Evolutionary conservation across 2,113 vertebrate species (phyloP), one percentile per base, ranked within the genome.

Genomic region (Corythornis vintsioides): DNA sequence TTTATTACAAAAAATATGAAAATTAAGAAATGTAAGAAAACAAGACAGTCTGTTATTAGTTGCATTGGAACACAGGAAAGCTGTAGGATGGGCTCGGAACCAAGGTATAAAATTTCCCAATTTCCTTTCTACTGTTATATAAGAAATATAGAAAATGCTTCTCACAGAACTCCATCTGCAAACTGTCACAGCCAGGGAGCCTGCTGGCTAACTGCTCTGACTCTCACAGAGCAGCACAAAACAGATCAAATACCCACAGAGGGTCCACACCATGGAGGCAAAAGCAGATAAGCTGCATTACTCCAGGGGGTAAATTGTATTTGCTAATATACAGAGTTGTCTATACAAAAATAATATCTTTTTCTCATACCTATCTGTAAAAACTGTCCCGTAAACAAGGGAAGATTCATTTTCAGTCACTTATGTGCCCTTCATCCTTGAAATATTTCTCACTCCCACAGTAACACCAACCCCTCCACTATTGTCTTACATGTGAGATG

Each of bases 381-480:
- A 87, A 72, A 45, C 13, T 72, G 17, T 57, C 35, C 40, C 26
- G 19, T 24, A 4, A 87, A 82, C 45, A 45, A 84, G 11, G 3
- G 29, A 91, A 91, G 48, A 65, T 42, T 48, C 35, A 28, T 61
- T 45, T 92, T 91, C 3, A 7, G 26, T 35, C 35, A 33, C 0
- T 61, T 53, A 10, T 25, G 6, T 2, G 19, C 50, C 71, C 48
- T 69, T 81, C n/a, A 65, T 42, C 19, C 52, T 86, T 77, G 47
- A 74, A 93, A 56, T 10, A 12, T 45, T 73, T 22, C 29, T 85
- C 26, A 38, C 14, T 82, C 59, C 13, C 48, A 26, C 29, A 72
- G 1, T 28, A 78, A 11, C 21, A 76, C 31, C n/a, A 69, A 60
- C 13, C 0, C 0, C 4, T 19, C 47, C 47, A 10, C 11, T 10